Conservation (phyloP, 2,888 invertebrate genomes). For the Mechanitis mazaeus region DNA sequence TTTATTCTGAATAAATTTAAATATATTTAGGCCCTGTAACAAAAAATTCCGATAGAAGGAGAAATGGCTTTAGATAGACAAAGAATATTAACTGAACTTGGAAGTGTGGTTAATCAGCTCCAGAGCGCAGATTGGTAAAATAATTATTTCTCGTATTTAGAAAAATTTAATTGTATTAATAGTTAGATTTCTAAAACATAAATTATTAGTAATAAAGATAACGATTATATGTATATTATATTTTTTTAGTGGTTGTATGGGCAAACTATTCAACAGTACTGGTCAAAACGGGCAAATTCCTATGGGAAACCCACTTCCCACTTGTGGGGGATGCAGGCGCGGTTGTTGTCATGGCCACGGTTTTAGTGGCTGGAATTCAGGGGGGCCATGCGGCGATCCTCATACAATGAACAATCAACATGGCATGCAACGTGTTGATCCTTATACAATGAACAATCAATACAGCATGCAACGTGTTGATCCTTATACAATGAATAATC, state of each 20-base stretch:
- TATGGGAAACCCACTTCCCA: constrained; percentile 31
- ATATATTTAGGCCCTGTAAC: constrained; percentile 11
- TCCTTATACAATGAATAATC: neutral
- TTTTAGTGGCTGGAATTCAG: constrained; percentile 32
- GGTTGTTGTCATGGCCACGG: constrained; percentile 44
- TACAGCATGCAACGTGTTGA: constrained; percentile 18
- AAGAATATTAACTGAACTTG: constrained; percentile 62
- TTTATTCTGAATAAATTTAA: neutral
- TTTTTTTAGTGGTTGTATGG: constrained; percentile 65
- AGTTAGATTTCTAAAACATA: neutral
- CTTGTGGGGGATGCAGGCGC: constrained; percentile 40
- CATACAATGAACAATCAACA: constrained; percentile 27
- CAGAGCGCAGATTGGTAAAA: constrained; percentile 66
- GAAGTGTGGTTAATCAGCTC: constrained; percentile 66
- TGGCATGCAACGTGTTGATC: constrained; percentile 18
- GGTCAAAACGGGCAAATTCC: constrained; percentile 26
- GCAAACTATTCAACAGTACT: constrained; percentile 55
- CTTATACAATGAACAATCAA: neutral
- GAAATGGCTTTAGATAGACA: constrained; percentile 63
- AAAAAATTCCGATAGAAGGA: constrained; percentile 21
- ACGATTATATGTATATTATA: neutral
- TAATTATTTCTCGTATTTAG: neutral
- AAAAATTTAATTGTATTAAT: neutral
- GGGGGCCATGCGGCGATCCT: constrained; percentile 41
- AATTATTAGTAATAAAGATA: neutral